phyloP scores from a whole-genome alignment of 2,888 invertebrate species.

The Diaperis boleti region DNA sequence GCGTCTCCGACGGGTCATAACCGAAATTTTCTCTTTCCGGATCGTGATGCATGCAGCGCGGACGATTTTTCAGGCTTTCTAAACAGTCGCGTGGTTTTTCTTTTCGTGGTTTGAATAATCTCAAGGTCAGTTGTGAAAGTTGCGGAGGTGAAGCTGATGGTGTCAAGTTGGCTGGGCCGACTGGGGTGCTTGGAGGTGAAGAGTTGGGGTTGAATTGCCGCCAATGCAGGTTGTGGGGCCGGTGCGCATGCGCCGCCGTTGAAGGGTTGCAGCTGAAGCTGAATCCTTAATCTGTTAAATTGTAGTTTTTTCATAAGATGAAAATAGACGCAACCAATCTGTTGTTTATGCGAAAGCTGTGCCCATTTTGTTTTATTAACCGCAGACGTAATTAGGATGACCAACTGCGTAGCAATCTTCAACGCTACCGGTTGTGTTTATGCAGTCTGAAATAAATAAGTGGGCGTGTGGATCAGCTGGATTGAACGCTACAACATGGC shows the following conservation, averaged over 20 bases:
- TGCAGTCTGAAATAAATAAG: constrained; percentile 61
- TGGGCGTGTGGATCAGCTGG: constrained; percentile 65
- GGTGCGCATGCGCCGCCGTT: too few species aligned
- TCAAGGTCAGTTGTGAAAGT: constrained; percentile 61
- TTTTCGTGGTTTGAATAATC: constrained; percentile 35
- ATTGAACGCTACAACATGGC: constrained; percentile 60
- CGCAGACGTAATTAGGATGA: background rate
- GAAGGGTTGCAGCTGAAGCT: too few species aligned
- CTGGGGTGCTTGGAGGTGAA: too few species aligned
- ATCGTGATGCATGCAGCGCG: too few species aligned
- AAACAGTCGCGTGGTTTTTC: constrained; percentile 41
- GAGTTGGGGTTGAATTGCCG: too few species aligned
- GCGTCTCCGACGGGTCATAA: too few species aligned
- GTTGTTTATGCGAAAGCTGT: background rate
- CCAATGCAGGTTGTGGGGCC: too few species aligned
- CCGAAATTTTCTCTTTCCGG: too few species aligned
- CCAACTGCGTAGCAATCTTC: constrained; percentile 24
- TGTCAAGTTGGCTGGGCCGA: constrained; percentile 1
- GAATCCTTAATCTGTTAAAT: too few species aligned
- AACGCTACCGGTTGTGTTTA: constrained; percentile 61
- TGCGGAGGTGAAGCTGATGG: constrained; percentile 16
- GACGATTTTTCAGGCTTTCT: constrained; percentile 46
- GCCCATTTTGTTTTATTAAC: background rate
- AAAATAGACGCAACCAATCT: too few species aligned
- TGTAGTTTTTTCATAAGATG: background rate